These are phyloP conservation scores for Falco cherrug DNA, from an alignment of 2,797 vertebrate species.

Conservation along the genomic window DNA sequence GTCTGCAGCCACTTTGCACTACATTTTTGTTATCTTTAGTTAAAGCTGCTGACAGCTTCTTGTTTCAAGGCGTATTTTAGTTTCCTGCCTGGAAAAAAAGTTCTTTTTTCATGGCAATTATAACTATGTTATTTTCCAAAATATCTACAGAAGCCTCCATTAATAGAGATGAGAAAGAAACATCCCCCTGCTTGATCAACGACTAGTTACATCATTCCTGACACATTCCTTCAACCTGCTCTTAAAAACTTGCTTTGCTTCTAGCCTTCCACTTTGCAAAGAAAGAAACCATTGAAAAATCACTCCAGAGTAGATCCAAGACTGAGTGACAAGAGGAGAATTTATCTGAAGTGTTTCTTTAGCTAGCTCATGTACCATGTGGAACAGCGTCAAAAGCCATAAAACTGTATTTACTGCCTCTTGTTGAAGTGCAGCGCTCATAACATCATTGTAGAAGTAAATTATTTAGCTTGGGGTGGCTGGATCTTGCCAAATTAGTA, in stretches of 20 bases:
- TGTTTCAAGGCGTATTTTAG: not conserved
- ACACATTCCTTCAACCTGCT: not conserved
- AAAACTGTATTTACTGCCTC: slow-evolving; percentile 22
- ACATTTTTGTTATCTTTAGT: not conserved
- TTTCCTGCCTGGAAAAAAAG: not conserved
- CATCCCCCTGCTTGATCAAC: not conserved
- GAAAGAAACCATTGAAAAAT: not conserved
- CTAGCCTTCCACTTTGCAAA: not conserved
- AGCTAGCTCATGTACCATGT: not conserved
- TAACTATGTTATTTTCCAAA: not conserved
- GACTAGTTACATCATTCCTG: not conserved
- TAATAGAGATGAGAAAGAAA: not conserved
- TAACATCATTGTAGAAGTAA: not conserved
- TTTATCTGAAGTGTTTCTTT: not conserved
- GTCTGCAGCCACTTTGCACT: not conserved
- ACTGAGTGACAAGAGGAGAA: fast-evolving
- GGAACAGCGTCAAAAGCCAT: not conserved
- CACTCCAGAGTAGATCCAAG: not conserved
- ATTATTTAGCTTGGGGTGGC: not conserved
- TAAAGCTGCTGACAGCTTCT: not conserved
- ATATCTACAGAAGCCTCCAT: not conserved
- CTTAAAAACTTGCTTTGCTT: not conserved
- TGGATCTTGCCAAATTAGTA: not conserved
- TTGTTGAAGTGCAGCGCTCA: not conserved
- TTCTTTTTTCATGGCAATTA: not conserved